Base-by-base conservation (phyloP, 2,888 invertebrate species). In the Drosophila siamana region DNA sequence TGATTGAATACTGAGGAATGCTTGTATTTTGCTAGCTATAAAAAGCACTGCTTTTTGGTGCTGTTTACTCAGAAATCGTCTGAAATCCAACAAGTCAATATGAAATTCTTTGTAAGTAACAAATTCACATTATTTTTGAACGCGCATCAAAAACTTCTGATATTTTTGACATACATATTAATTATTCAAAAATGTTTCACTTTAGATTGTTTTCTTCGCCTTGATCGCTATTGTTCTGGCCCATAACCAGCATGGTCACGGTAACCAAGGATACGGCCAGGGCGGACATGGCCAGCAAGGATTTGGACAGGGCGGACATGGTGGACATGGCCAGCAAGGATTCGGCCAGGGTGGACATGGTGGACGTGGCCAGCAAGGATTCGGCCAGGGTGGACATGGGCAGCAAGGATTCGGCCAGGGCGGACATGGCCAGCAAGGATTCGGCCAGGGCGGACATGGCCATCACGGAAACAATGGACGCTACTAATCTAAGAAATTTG, bases 81-180 rank as follows among this genome's bases (percentile, higher is more conserved):
- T 67, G 33, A 50, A 69, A 52, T 67, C 5, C 28, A 57, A 62
- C n/a, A 55, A 59, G 61, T 16, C 46, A 86, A 76, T 47, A 83
- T 83, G 83, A 86, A 86, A 77, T 71, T 86, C 52, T 60, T 86
- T 36, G 86, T 86, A 69, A 86, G 86, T 77, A 2, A 16, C n/a
- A 0, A 6, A 4, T 16, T 15, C 0, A 13, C 13, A 16, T 11
- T 2, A 19, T 4, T 4, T 24, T 3, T 7, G 6, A 9, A 38
- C 4, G 9, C 9, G 0, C 4, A n/a, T 5, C 9, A 8, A 15
- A 4, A n/a, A 4, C n/a, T 1, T 8, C 7, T 2, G 11, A 7
- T 43, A 11, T 19, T 2, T 28, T 8, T 5, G 2, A 0, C 24
- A 7, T 8, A 7, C 22, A 8, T 8, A 40, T 15, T 6, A 4